Conservation (phyloP, 2,888 invertebrate species). For the Pammene fasciana region DNA sequence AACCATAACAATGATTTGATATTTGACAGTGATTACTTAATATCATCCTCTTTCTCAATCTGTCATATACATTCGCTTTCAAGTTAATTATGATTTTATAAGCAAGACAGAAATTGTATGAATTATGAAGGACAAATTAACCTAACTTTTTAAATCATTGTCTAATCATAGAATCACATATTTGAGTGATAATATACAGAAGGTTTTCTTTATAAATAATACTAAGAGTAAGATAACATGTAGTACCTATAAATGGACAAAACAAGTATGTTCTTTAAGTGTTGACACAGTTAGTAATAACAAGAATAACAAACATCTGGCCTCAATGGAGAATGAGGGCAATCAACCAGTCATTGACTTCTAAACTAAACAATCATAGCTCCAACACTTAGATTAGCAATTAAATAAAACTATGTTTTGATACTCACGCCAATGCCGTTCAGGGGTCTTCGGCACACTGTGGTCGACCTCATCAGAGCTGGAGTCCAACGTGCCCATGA, state of each 20-base stretch:
- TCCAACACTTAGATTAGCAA: neutral
- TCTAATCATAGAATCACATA: neutral
- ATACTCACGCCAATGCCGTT: constrained; percentile 71
- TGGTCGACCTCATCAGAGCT: constrained; percentile 76
- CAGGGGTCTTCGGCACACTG: constrained; percentile 68
- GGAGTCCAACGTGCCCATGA: constrained; percentile 81
- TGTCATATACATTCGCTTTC: no score
- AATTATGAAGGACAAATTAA: constrained; percentile 14
- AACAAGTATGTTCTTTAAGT: neutral
- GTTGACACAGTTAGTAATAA: neutral
- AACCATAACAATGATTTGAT: no score
- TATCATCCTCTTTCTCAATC: no score
- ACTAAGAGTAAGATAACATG: neutral
- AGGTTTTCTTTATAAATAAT: no score
- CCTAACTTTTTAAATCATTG: neutral
- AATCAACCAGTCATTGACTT: neutral
- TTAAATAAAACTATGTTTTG: constrained; percentile 5
- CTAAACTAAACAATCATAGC: constrained; percentile 6
- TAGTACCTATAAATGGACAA: neutral
- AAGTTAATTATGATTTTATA: no score
- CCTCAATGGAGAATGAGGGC: neutral
- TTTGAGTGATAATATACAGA: no score
- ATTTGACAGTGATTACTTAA: no score
- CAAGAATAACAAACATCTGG: constrained; percentile 6
- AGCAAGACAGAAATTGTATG: no score